Percentiles rank a stretch among this genome's conserved stretches.
phyloP scores from a whole-genome alignment of 2,888 invertebrate genomes.

The Sialis fuliginosa region DNA sequence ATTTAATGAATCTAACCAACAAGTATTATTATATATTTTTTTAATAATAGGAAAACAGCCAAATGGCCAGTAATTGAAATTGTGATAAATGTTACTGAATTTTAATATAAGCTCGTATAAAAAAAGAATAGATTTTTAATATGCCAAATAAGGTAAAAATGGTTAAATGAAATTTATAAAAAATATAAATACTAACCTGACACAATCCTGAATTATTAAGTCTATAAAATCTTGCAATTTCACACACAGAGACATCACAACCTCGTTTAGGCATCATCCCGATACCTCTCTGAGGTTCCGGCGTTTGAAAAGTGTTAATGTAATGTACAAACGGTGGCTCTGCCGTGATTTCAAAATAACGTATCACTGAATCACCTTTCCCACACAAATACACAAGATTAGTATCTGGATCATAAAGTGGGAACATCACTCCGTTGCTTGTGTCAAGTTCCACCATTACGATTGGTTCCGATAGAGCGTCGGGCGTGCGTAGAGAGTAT shows the following conservation, averaged over 20 bases:
- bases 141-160: not conserved
- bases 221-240: slow-evolving; percentile 89
- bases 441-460: slow-evolving; percentile 87
- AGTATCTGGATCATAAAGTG: slow-evolving; percentile 90
- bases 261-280: slow-evolving; percentile 98
- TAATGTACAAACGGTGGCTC: slow-evolving; percentile 92
- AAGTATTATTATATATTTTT: no score
- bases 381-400: slow-evolving; percentile 90
- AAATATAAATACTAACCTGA: slow-evolving; percentile 39
- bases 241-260: slow-evolving; percentile 84
- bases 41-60: no score
- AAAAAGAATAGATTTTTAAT: not conserved
- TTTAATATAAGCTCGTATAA: not conserved
- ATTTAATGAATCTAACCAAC: no score
- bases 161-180: not conserved
- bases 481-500: slow-evolving; percentile 85
- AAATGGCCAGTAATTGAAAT: no score
- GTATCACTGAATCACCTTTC: slow-evolving; percentile 94
- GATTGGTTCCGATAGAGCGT: slow-evolving; percentile 71
- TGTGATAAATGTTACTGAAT: not conserved
- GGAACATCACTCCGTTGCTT: slow-evolving; percentile 94
- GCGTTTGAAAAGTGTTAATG: slow-evolving; percentile 92
- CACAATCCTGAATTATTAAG: slow-evolving; percentile 87
- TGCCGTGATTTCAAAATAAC: slow-evolving; percentile 70
- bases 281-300: slow-evolving; percentile 94